These are phyloP conservation scores for Pandemis heparana DNA, from an alignment of 2,888 invertebrate genomes.

Conservation along the genomic window DNA sequence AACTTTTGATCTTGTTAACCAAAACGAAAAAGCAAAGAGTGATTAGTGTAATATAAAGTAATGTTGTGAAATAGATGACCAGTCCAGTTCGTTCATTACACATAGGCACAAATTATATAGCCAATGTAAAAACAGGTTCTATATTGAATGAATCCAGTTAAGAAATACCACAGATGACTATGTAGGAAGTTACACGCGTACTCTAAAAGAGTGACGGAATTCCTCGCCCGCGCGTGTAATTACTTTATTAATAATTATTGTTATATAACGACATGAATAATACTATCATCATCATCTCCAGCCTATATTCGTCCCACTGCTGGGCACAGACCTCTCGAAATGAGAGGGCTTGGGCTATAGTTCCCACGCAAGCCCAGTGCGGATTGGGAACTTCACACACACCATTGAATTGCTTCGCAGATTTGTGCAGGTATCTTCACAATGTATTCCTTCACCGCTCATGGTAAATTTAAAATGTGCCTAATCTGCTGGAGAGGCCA, in stretches of 20 bases:
- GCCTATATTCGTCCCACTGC: too few relatives aligned
- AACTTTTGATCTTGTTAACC: not conserved
- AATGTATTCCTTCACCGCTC: too few relatives aligned
- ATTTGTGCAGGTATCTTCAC: too few relatives aligned
- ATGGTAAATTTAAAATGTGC: too few relatives aligned
- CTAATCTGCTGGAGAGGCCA: too few relatives aligned
- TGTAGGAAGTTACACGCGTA: conserved; percentile 2
- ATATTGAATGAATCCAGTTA: not conserved
- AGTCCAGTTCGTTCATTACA: not conserved
- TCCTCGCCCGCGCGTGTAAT: not conserved
- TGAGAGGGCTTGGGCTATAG: too few relatives aligned
- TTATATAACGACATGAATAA: too few relatives aligned
- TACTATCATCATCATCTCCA: too few relatives aligned
- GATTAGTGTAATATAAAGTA: not conserved
- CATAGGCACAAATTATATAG: not conserved
- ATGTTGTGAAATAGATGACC: conserved; percentile 8
- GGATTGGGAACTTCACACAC: too few relatives aligned
- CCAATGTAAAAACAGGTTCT: not conserved
- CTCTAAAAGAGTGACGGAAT: not conserved
- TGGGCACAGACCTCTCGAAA: too few relatives aligned
- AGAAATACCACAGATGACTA: not conserved
- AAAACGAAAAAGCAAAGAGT: not conserved
- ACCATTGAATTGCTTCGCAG: too few relatives aligned
- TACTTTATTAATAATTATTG: not conserved
- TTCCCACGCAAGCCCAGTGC: too few relatives aligned